A percentile compares a stretch with the other conserved stretches of the same genome.
Conservation (phyloP, 2,888 invertebrate species). For the Phaonia tiefii region DNA sequence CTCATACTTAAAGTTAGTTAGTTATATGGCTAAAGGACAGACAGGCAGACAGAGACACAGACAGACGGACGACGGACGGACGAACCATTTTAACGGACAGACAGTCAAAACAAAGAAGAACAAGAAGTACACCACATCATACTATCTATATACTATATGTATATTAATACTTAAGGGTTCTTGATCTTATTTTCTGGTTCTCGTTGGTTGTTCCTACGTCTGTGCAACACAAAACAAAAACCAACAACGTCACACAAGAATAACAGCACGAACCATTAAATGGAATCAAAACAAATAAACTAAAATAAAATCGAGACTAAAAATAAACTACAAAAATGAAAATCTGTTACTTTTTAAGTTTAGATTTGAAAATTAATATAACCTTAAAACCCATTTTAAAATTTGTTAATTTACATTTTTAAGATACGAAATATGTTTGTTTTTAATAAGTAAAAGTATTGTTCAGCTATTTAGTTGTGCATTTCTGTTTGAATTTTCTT, state of each 20-base stretch:
- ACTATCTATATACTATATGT: not conserved
- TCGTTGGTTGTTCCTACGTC: not conserved
- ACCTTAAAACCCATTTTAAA: too few species aligned
- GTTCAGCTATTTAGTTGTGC: too few species aligned
- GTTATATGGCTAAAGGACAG: too few species aligned
- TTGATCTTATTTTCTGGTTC: constrained; percentile 14
- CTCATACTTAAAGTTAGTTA: too few species aligned
- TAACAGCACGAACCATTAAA: too few species aligned
- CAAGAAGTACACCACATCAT: constrained; percentile 9
- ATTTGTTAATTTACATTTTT: too few species aligned
- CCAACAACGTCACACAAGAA: constrained; percentile 10
- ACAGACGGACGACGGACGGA: not conserved
- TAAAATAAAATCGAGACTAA: not conserved
- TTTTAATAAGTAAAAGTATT: too few species aligned
- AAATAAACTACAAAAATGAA: not conserved
- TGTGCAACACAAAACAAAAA: constrained; percentile 2
- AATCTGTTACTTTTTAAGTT: constrained; percentile 9
- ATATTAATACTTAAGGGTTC: constrained; percentile 24
- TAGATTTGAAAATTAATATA: constrained; percentile 13
- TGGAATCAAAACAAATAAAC: constrained; percentile 21
- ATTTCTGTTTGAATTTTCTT: too few species aligned
- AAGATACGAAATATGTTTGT: too few species aligned
- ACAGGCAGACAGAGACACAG: too few species aligned
- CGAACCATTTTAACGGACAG: constrained; percentile 3
- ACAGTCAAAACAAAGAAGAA: constrained; percentile 19